Percentiles rank a stretch among this genome's conserved stretches.
These are phyloP conservation scores for Onchidella celtica DNA, from an alignment of 2,888 invertebrate genomes.

Conservation along the genomic window DNA sequence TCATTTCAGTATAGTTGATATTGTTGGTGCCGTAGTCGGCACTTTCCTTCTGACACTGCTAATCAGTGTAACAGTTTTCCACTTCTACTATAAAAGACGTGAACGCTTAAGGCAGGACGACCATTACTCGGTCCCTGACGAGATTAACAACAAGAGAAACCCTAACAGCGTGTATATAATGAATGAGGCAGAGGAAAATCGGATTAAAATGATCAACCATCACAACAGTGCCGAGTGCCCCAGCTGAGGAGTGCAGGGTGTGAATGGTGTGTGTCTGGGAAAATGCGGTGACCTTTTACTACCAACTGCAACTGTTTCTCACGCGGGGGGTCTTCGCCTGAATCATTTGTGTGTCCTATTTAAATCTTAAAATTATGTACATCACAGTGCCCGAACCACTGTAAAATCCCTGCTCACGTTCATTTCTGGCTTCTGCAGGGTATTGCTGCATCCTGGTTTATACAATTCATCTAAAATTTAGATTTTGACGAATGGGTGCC, in stretches of 20 bases:
- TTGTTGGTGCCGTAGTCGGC: conserved; percentile 78
- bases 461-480: no score
- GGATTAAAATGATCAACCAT: conserved; percentile 61
- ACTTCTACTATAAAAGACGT: conserved; percentile 61
- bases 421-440: no score
- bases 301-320: not conserved
- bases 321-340: no score
- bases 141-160: conserved; percentile 37
- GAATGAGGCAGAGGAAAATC: conserved; percentile 60
- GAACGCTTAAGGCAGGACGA: conserved; percentile 55
- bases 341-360: not conserved
- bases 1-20: conserved; percentile 73
- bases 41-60: conserved; percentile 77
- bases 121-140: conserved; percentile 55
- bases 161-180: conserved; percentile 58
- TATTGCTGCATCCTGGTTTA: no score
- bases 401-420: no score
- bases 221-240: conserved; percentile 44
- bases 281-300: not conserved
- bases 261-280: not conserved
- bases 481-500: no score
- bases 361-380: not conserved
- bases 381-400: no score
- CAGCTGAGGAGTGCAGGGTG: not conserved
- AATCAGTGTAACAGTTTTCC: conserved; percentile 73